Conservation (phyloP, 2,888 invertebrate genomes). For the Pachymerium ferrugineum region DNA sequence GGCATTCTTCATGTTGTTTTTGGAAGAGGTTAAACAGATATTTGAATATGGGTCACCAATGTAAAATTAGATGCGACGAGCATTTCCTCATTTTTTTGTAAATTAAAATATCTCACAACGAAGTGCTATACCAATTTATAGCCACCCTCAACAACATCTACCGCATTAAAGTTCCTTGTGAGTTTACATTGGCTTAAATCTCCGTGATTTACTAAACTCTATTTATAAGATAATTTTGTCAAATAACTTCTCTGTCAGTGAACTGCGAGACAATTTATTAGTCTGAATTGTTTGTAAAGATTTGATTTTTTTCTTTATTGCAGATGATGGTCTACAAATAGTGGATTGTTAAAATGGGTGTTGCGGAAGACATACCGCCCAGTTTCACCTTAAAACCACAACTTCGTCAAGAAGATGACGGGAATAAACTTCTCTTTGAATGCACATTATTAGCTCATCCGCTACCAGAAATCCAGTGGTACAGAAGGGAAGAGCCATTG, state of each 20-base stretch:
- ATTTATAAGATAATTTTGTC: too few relatives aligned
- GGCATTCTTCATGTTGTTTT: slow-evolving; percentile 8
- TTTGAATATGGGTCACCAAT: neutral
- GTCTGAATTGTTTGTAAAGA: neutral
- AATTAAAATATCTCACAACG: too few relatives aligned
- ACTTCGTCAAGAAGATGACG: slow-evolving; percentile 92
- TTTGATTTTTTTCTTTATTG: neutral
- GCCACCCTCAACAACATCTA: too few relatives aligned
- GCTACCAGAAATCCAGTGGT: slow-evolving; percentile 88
- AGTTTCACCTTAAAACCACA: slow-evolving; percentile 98
- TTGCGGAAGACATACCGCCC: slow-evolving; percentile 91
- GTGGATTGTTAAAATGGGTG: slow-evolving; percentile 60
- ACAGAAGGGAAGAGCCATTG: slow-evolving; percentile 77
- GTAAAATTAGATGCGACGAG: neutral
- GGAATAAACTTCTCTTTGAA: slow-evolving; percentile 89
- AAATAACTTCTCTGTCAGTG: neutral
- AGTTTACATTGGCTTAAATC: too few relatives aligned
- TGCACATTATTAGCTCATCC: slow-evolving; percentile 82
- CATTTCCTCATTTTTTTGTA: neutral
- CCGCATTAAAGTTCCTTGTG: too few relatives aligned
- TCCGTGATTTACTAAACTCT: too few relatives aligned
- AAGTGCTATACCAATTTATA: too few relatives aligned
- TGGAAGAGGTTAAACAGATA: neutral
- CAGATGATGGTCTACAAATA: neutral
- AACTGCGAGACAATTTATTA: neutral